These are phyloP conservation scores for Melanotaenia boesemani DNA, from an alignment of 2,797 vertebrate species.

Conservation along the genomic window DNA sequence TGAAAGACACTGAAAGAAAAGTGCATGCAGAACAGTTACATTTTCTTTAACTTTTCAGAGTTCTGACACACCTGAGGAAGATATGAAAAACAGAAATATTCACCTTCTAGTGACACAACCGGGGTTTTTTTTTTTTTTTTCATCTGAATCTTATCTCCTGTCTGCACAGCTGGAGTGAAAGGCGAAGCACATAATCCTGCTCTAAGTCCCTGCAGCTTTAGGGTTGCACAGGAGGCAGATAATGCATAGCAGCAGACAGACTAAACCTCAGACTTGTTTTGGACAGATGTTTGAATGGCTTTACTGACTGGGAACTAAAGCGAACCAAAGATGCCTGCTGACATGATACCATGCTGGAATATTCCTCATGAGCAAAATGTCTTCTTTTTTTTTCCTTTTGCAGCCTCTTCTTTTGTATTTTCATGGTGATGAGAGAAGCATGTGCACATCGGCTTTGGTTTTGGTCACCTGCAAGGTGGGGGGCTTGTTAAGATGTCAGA, in stretches of 20 bases:
- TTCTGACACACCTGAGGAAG: neutral
- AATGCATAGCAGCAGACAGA: conserved; percentile 52
- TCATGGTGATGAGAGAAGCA: neutral
- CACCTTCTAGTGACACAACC: neutral
- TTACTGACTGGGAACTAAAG: conserved; percentile 32
- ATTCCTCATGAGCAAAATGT: neutral
- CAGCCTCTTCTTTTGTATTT: neutral
- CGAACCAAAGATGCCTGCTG: conserved; percentile 5
- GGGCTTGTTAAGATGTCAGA: neutral
- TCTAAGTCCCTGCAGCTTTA: conserved; percentile 70
- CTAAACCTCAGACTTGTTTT: conserved; percentile 44
- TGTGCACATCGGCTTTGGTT: neutral
- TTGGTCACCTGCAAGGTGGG: neutral
- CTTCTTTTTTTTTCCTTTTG: neutral
- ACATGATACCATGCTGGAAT: neutral
- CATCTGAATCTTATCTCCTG: neutral
- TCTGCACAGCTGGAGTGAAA: conserved; percentile 63
- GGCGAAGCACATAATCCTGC: conserved; percentile 66
- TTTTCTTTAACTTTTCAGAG: neutral
- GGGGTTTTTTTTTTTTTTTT: neutral
- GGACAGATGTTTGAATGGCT: conserved; percentile 69
- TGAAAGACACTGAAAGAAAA: neutral
- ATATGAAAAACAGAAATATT: neutral
- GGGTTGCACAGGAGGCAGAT: conserved; percentile 52
- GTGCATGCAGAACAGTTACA: neutral